Evolutionary conservation across 2,888 invertebrate genomes (phyloP), one percentile per base, ranked within the genome.

Genomic region (Cloeon dipterum): DNA sequence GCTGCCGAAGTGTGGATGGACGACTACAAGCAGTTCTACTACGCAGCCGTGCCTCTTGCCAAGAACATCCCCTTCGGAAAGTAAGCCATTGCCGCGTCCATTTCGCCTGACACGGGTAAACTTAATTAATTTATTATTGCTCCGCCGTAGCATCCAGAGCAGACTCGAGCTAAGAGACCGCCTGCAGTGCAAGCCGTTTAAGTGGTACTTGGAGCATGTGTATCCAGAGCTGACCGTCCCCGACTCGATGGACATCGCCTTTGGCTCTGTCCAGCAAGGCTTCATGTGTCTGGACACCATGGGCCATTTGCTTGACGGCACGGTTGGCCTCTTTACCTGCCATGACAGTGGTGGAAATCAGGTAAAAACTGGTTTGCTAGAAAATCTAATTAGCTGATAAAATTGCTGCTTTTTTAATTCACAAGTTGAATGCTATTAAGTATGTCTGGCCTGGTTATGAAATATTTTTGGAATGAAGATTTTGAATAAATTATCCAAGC

Each of bases 1-100:
- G 94, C 94, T 1, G 96, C 96, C 0, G 96, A 96, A 59, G 96
- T 98, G 10, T 98, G 96, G 96, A 93, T 98, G 93, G 96, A 94
- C 53, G 88, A 91, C 42, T 98, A 86, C 61, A 96, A 96, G 57
- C 75, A 88, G 49, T 83, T 82, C 52, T 98, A 96, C 58, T 93
- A 93, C 53, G 70, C 78, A 39, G 78, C 91, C 2, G 94, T 96
- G 45, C 86, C 86, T 35, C 56, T 86, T 39, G 86, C 86, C 13
- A 78, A 78, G 52, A 82, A 79, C 52, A 77, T 88, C 44, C 75
- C 83, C 37, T 86, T 70, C 54, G 86, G 86, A 66, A 79, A 82
- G 86, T 88, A 61, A 71, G 77, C 65, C 40, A 35, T 14, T 7
- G 7, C 5, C 25, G 8, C n/a, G n/a, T n/a, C n/a, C n/a, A n/a